Evolutionary conservation across 1,140 invertebrate genomes (phyloP).

Genomic region (Batillaria attramentaria): DNA sequence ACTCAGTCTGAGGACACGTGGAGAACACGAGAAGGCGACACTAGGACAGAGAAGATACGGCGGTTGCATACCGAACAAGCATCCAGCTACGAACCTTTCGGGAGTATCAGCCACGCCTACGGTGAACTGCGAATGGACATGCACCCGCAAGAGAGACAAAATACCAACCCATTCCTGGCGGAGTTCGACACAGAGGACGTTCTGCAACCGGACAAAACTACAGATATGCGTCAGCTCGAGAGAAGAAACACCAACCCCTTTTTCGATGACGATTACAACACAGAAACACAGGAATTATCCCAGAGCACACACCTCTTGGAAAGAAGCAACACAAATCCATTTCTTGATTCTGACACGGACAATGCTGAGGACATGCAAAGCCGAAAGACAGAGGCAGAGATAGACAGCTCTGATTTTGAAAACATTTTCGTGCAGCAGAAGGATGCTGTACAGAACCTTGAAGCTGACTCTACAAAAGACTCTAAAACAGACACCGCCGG

Average conservation of each 20-base stretch:
- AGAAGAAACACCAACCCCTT: constrained; percentile 12
- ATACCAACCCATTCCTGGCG: constrained; percentile 18
- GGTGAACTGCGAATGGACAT: constrained; percentile 9
- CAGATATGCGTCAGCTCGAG: neutral
- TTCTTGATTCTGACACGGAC: too few relatives aligned
- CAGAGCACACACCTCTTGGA: neutral
- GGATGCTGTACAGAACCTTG: too few relatives aligned
- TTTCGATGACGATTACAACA: neutral
- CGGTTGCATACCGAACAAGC: neutral
- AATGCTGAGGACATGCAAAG: too few relatives aligned
- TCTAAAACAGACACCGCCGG: too few relatives aligned
- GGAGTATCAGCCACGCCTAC: neutral
- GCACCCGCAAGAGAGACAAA: neutral
- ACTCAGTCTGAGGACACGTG: neutral
- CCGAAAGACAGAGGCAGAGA: too few relatives aligned
- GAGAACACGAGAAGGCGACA: neutral
- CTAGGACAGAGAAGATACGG: neutral
- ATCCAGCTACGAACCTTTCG: neutral
- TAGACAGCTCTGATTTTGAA: too few relatives aligned
- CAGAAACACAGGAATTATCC: neutral
- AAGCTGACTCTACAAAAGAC: too few relatives aligned
- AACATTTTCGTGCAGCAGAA: too few relatives aligned
- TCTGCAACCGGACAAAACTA: neutral
- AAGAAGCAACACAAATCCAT: neutral
- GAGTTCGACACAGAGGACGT: neutral